Evolutionary conservation across 1,140 invertebrate genomes (phyloP), one percentile per base, ranked within the genome.

Genomic region (Tetramorium alpestre): DNA sequence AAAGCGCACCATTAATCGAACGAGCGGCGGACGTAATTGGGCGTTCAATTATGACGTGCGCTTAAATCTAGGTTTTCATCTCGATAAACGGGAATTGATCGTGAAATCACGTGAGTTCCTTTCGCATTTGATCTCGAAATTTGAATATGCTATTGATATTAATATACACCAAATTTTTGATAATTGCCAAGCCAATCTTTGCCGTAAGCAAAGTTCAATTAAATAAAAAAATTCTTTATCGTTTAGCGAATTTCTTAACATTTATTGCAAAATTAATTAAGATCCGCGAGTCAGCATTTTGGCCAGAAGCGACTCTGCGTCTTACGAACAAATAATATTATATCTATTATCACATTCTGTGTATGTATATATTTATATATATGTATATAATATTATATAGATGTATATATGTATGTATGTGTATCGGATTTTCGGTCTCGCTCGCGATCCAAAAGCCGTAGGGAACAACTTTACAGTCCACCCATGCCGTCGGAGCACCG

Each of bases 391-490:
- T 22, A 10, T 11, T 38, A 33, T 38, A 8, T 65, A 18, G 13
- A 41, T 3, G 2, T 13, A 18, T 44, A 13, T 5, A 11, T 6
- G 3, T 1, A 3, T 47, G 10, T 44, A 49, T 25, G 22, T 11
- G 25, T 18, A 64, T 77, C 18, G 44, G 47, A 41, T 64, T 77
- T 85, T 77, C 82, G 47, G 47, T 41, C 18, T 25, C 33, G 51
- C 51, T 47, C 69, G 28, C 47, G 51, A 82, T 72, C 38, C 38
- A 54, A 65, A 69, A 25, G 47, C 67, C n/a, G 25, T 28, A 2
- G 60, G 69, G 81, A 58, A 62, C 76, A 89, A 89, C 82, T 89
- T 89, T 89, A 89, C 82, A 86, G 54, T 86, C 72, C 60, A 38
- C 25, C 47, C 54, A 41, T 76, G 67, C 78, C 82, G 25, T 28